phyloP scores from a whole-genome alignment of 2,113 vertebrate genomes.

The Paralichthys olivaceus region DNA sequence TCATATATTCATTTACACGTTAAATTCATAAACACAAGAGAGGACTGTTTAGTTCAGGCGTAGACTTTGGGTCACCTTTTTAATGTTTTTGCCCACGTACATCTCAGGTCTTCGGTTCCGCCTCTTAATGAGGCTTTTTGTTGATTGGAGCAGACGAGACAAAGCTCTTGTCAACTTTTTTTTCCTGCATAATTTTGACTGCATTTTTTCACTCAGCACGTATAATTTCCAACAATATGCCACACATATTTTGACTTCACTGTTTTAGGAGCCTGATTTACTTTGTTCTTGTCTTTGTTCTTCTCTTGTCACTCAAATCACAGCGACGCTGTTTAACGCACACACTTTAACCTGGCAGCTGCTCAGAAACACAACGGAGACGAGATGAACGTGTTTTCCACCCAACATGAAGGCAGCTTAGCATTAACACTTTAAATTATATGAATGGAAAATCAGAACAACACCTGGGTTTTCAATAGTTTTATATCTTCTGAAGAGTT shows the following conservation, averaged over 20 bases:
- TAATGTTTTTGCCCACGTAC: no score
- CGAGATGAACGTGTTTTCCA: slow-evolving; percentile 46
- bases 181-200: slow-evolving; percentile 56
- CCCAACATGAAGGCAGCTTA: slow-evolving; percentile 28
- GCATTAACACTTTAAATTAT: slow-evolving; percentile 33
- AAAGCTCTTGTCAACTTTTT: slow-evolving; percentile 14
- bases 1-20: no score
- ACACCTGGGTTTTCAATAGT: slow-evolving; percentile 1
- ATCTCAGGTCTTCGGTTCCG: not conserved
- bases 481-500: slow-evolving; percentile 5
- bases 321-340: slow-evolving; percentile 23
- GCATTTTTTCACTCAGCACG: slow-evolving; percentile 57
- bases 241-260: slow-evolving; percentile 31
- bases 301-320: slow-evolving; percentile 45
- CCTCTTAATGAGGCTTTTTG: slow-evolving; percentile 5
- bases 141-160: slow-evolving; percentile 42
- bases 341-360: slow-evolving; percentile 35
- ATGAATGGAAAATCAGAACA: slow-evolving; percentile 9
- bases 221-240: slow-evolving; percentile 52
- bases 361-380: slow-evolving; percentile 37
- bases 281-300: slow-evolving; percentile 62
- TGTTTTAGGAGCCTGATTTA: slow-evolving; percentile 44
- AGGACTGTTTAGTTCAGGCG: no score
- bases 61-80: no score
- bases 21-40: no score